A percentile compares a stretch with the other conserved stretches of the same genome.
phyloP scores from a whole-genome alignment of 2,888 invertebrate species.

The Parelbella ahira region DNA sequence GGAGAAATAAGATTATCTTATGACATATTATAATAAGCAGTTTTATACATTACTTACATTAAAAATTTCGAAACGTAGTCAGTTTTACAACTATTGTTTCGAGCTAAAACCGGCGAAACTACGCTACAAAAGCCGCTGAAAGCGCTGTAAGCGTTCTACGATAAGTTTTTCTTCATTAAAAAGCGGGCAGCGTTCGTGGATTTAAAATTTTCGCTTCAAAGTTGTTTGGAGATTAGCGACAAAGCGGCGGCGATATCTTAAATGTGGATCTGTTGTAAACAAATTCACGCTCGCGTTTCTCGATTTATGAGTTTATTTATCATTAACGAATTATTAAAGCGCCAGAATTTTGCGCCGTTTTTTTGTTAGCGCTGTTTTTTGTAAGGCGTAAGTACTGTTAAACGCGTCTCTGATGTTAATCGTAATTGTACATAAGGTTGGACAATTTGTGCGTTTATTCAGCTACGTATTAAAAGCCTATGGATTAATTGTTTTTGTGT shows the following conservation, averaged over 20 bases:
- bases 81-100: too few species aligned
- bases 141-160: slow-evolving; percentile 32
- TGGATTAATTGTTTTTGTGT: slow-evolving; percentile 2
- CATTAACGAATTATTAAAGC: slow-evolving; percentile 81
- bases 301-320: slow-evolving; percentile 81
- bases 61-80: too few species aligned
- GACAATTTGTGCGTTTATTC: slow-evolving; percentile 14
- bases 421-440: slow-evolving; percentile 44
- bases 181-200: slow-evolving; percentile 50
- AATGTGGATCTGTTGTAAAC: slow-evolving; percentile 79
- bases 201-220: slow-evolving; percentile 76
- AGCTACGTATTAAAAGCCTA: slow-evolving; percentile 10
- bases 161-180: slow-evolving; percentile 67
- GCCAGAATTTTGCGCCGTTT: slow-evolving; percentile 54
- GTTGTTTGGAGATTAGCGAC: slow-evolving; percentile 79
- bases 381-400: slow-evolving; percentile 42
- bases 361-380: slow-evolving; percentile 56
- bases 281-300: slow-evolving; percentile 70
- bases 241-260: slow-evolving; percentile 76
- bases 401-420: slow-evolving; percentile 58
- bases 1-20: too few species aligned
- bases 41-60: too few species aligned
- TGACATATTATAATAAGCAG: too few species aligned
- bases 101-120: slow-evolving; percentile 29
- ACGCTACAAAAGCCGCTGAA: slow-evolving; percentile 35